Evolutionary conservation across 2,797 vertebrate species (phyloP), one percentile per base, ranked within the genome.

Genomic region (Oophaga sylvatica): DNA sequence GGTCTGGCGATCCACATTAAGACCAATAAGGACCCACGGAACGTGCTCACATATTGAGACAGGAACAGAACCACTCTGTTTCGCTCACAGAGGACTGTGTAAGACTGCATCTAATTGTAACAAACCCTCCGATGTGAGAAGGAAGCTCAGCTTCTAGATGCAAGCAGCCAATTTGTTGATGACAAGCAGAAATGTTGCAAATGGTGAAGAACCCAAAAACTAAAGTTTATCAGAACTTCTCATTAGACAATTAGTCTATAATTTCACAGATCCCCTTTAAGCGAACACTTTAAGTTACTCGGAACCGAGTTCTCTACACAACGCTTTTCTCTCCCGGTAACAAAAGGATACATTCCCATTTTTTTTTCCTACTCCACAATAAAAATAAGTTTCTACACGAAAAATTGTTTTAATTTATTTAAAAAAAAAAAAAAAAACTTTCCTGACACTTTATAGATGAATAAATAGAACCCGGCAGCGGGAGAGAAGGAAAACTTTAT

Each of bases 311-410:
- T 62, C 78, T 80, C 56, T 9, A 10, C 2, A 12, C 2, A 7
- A 48, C 13, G 20, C 60, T 17, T 41, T 60, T 45, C 10, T 22
- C 57, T 65, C 4, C 20, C 26, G 13, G n/a, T 48, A 35, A 65
- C 80, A 67, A 67, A 81, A 62, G 12, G 7, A 16, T 15, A 12
- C 12, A 62, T 62, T 62, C 41, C 12, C 35, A 41, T 41, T 41
- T 41, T 0, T 80, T 35, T 65, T 53, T 19, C 35, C 12, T 22
- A 11, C 41, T 62, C 31, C 22, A 6, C 19, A 48, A 81, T 86
- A 56, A 86, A 86, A 86, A 80, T 86, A 41, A 80, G 35, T 9
- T n/a, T 48, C 68, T 65, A 7, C 45, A 17, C 53, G 53, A 20
- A 81, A 78, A 80, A 71, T 56, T 59, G 16, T 29, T 80, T 71